Base-by-base conservation (phyloP, 2,113 vertebrate genomes). In the Gulo gulo region DNA sequence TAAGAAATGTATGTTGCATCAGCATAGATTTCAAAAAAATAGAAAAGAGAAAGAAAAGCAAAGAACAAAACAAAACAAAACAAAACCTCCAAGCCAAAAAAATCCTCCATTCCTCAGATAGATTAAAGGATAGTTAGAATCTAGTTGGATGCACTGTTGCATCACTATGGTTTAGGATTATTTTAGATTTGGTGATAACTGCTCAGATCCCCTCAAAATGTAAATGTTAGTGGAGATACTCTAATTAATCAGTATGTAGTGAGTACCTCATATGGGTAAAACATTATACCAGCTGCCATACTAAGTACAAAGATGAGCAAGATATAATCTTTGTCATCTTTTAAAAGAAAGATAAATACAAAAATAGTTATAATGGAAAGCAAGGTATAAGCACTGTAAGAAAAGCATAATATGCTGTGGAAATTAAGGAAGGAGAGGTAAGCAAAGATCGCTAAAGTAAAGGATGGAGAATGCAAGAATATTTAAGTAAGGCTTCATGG, bases 11-110 rank as follows among this genome's bases (percentile, higher is more conserved):
- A 7, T 59, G 95, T 97, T 83, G 12, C 76, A 26, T 96, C 18
- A 78, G 50, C 21, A 65, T 3, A 39, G 11, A 95, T 95, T 96
- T 92, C 9, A 29, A 14, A 59, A 59, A 94, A 65, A 85, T 57
- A 69, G 15, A 52, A 31, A 88, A 71, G 63, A 84, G 79, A 71
- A 97, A 79, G 23, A 55, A 92, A 89, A 95, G 31, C 61, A 95
- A 94, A 89, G 23, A 69, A 65, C 8, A 26, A 61, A 61, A 61
- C 1, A 63, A 63, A 67, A 67, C 13, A 50, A 73, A 63, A 18
- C 52, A 55, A 55, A 55, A 52, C 50, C 50, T 52, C 50, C 52
- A 6, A 63, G 14, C 26, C 26, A 31, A 67, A 67, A 34, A 67
- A 34, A 34, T 4, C 24, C 29, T 95, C 31, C 6, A 80, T 52